Percentiles rank a stretch among this genome's conserved stretches.
Evolutionary conservation across 2,888 invertebrate species (phyloP).

Genomic region (Microplitis deprimator): DNA sequence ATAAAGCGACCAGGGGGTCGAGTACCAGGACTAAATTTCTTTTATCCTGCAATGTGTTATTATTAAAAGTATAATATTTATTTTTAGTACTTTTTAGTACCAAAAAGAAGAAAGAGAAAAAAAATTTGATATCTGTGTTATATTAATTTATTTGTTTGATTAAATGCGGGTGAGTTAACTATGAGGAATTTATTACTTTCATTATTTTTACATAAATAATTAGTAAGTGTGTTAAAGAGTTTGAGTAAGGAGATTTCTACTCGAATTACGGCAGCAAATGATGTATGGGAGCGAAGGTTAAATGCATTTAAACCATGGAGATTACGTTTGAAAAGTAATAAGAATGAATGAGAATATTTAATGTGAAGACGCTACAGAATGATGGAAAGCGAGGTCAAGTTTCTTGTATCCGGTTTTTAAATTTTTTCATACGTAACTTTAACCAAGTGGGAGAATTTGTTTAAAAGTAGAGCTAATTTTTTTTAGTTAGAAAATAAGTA

Average conservation of each 20-base stretch:
- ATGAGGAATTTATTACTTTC: too few species aligned
- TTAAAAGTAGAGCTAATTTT: not conserved
- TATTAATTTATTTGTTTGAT: too few species aligned
- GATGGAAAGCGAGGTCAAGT: not conserved
- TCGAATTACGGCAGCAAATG: not conserved
- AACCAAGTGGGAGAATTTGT: not conserved
- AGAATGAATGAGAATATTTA: not conserved
- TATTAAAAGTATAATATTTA: conserved; percentile 34
- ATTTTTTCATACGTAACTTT: not conserved
- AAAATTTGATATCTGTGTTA: too few species aligned
- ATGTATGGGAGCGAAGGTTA: conserved; percentile 1
- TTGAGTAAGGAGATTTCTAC: not conserved
- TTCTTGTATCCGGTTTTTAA: not conserved
- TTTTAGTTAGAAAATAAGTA: too few species aligned
- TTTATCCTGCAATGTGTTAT: conserved; percentile 19
- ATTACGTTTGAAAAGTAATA: not conserved
- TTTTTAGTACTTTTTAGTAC: not conserved
- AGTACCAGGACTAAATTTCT: conserved; percentile 32
- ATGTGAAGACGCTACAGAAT: not conserved
- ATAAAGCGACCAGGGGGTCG: conserved; percentile 52
- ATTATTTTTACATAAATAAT: not conserved
- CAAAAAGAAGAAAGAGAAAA: too few species aligned
- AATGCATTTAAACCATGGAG: not conserved
- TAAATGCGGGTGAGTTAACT: too few species aligned
- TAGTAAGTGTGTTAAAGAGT: not conserved